Evolutionary conservation across 2,888 invertebrate species (phyloP).

Genomic region (Cacoxenus indagator): DNA sequence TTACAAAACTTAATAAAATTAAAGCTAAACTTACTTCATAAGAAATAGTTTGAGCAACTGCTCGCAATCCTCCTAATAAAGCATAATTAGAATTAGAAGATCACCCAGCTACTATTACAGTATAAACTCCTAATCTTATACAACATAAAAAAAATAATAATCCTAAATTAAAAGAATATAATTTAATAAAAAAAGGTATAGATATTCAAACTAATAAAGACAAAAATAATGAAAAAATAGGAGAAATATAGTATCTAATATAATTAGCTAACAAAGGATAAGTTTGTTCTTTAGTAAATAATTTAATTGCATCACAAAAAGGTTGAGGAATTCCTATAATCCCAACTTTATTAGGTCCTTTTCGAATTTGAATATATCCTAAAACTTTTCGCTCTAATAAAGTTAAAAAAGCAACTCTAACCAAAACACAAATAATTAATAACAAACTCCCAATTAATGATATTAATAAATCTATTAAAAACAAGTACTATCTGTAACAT

Average conservation of each 20-base stretch:
- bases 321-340: constrained; percentile 77
- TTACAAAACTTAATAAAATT: constrained; percentile 75
- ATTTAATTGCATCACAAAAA: constrained; percentile 81
- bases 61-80: constrained; percentile 78
- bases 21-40: constrained; percentile 81
- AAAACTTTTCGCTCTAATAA: constrained; percentile 40
- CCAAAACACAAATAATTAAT: constrained; percentile 75
- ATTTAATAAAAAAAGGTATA: constrained; percentile 74
- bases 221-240: constrained; percentile 74
- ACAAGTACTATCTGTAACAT: constrained; percentile 75
- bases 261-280: constrained; percentile 75
- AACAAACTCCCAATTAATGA: constrained; percentile 71
- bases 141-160: constrained; percentile 78
- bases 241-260: constrained; percentile 75
- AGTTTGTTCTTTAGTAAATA: constrained; percentile 78
- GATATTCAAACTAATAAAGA: too few relatives aligned
- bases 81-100: constrained; percentile 82
- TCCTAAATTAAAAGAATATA: constrained; percentile 74
- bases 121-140: constrained; percentile 77
- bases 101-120: constrained; percentile 77
- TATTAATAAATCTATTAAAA: constrained; percentile 71
- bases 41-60: constrained; percentile 82
- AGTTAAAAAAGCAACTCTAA: constrained; percentile 80
- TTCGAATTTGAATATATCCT: constrained; percentile 80
- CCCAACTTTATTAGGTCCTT: constrained; percentile 81